Evolutionary conservation across 2,888 invertebrate species (phyloP).

Genomic region (Xestia c-nigrum): DNA sequence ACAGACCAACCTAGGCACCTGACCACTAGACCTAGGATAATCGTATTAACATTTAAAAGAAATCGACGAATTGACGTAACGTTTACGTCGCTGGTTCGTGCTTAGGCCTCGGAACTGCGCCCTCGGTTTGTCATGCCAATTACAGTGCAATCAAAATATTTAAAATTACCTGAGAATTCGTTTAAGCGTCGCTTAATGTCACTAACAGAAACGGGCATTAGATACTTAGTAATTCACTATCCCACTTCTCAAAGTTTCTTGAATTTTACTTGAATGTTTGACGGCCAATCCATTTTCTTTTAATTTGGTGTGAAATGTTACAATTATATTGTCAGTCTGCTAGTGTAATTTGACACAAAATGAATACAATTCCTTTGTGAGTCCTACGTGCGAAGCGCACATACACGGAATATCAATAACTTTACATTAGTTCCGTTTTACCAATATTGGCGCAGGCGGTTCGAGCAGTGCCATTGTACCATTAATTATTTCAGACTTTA

Average conservation of each 20-base stretch:
- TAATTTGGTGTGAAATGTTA: slow-evolving; percentile 38
- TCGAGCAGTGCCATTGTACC: slow-evolving; percentile 49
- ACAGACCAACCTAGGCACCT: too few species aligned
- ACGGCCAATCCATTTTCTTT: slow-evolving; percentile 10
- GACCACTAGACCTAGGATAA: too few species aligned
- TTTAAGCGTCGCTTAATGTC: background rate
- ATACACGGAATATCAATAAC: slow-evolving; percentile 59
- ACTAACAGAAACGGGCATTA: background rate
- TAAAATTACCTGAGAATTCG: background rate
- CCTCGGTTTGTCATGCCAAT: background rate
- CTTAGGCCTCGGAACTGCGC: background rate
- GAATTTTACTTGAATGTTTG: slow-evolving; percentile 6
- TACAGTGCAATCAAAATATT: background rate
- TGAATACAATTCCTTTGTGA: slow-evolving; percentile 60
- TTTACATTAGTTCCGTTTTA: slow-evolving; percentile 56
- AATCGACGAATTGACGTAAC: too few species aligned
- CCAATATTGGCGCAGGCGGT: slow-evolving; percentile 47
- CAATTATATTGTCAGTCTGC: slow-evolving; percentile 47
- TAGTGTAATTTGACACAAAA: slow-evolving; percentile 49
- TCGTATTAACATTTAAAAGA: too few species aligned
- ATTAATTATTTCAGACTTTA: slow-evolving; percentile 6
- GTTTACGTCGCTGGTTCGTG: background rate
- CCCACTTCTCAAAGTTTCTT: slow-evolving; percentile 22
- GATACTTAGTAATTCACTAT: background rate
- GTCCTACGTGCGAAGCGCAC: slow-evolving; percentile 51